phyloP scores from a whole-genome alignment of 2,888 invertebrate genomes.

The Oscheius sp. region DNA sequence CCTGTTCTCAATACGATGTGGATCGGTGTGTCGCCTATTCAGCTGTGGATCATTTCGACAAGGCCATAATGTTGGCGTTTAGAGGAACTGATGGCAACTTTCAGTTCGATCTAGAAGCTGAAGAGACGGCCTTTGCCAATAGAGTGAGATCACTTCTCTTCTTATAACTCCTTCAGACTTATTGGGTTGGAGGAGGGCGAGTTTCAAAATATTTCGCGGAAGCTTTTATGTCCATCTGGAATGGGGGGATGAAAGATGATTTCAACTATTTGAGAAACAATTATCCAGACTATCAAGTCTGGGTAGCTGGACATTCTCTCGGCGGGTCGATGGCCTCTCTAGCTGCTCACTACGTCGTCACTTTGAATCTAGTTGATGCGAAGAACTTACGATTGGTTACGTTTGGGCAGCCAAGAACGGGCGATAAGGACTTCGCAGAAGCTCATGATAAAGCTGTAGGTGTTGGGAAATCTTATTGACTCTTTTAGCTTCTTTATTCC shows the following conservation, averaged over 20 bases:
- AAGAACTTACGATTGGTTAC: constrained; percentile 48
- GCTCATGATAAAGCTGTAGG: constrained; percentile 45
- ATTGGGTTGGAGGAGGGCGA: constrained; percentile 44
- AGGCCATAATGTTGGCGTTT: constrained; percentile 42
- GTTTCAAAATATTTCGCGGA: constrained; percentile 50
- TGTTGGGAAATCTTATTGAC: neutral
- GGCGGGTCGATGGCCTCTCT: constrained; percentile 60
- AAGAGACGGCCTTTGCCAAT: constrained; percentile 36
- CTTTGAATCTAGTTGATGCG: constrained; percentile 31
- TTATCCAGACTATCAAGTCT: constrained; percentile 45
- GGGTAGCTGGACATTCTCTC: constrained; percentile 52
- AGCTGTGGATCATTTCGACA: constrained; percentile 40
- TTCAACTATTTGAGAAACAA: constrained; percentile 32
- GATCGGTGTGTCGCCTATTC: constrained; percentile 44
- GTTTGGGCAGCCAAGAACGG: constrained; percentile 61
- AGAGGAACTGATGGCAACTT: constrained; percentile 39
- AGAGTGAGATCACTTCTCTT: constrained; percentile 12
- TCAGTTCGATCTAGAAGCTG: constrained; percentile 40
- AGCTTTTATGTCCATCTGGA: constrained; percentile 47
- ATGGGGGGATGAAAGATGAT: constrained; percentile 45
- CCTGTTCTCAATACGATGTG: constrained; percentile 34
- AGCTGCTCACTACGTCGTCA: constrained; percentile 45
- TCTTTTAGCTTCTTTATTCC: constrained; percentile 39
- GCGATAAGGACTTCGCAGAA: constrained; percentile 51
- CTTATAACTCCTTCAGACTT: constrained; percentile 24